Percentiles rank a stretch among this genome's conserved stretches.
Conservation (phyloP, 2,888 invertebrate genomes). For the Nyleta sp. region DNA sequence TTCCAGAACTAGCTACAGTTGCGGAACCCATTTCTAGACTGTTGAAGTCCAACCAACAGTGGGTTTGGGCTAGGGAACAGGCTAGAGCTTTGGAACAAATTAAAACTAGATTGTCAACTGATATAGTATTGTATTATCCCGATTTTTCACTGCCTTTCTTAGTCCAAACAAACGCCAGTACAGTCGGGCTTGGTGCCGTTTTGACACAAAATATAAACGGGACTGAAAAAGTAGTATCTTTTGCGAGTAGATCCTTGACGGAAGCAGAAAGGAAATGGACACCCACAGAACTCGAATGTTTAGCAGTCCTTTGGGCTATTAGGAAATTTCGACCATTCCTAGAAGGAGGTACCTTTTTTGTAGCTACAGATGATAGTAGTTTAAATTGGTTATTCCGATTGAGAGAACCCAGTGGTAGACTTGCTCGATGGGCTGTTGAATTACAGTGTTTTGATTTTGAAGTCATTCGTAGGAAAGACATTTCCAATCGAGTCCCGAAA, state of each 20-base stretch:
- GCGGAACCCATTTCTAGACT: too few species aligned
- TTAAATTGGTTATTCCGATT: background rate
- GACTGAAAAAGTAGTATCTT: constrained; percentile 52
- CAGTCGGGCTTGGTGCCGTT: constrained; percentile 5
- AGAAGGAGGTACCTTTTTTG: background rate
- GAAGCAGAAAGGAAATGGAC: background rate
- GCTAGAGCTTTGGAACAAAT: too few species aligned
- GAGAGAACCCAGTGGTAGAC: background rate
- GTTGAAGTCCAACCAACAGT: too few species aligned
- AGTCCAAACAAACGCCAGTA: constrained; percentile 29
- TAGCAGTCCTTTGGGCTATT: background rate
- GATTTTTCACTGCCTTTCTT: constrained; percentile 34
- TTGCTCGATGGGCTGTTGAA: background rate
- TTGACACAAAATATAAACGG: constrained; percentile 1
- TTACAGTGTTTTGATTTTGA: too few species aligned
- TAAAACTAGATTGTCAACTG: background rate
- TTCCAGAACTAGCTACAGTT: too few species aligned
- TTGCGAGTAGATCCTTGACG: constrained; percentile 55
- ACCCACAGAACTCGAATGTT: background rate
- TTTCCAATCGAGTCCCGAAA: too few species aligned
- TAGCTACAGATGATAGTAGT: background rate
- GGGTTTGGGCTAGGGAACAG: too few species aligned
- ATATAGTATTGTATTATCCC: constrained; percentile 56
- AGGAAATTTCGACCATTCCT: background rate
- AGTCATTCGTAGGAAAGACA: too few species aligned